Conservation (phyloP, 2,888 invertebrate species). For the Pycnomerus fuliginosus region DNA sequence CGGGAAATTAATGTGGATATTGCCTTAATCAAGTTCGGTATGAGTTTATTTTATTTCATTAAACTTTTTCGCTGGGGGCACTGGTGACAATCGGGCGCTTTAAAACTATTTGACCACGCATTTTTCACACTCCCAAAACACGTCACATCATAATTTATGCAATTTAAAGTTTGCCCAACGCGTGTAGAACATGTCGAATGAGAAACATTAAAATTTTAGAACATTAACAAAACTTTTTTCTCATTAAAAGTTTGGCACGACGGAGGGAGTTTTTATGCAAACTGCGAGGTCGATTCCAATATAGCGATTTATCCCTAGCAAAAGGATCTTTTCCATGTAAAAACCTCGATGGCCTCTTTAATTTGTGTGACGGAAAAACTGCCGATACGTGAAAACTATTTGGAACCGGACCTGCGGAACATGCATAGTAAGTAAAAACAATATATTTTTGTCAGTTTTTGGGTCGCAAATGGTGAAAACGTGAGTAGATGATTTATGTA, state of each 20-base stretch:
- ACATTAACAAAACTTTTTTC: slow-evolving; percentile 14
- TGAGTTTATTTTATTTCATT: slow-evolving; percentile 30
- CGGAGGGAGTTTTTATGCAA: slow-evolving; percentile 9
- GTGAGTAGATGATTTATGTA: slow-evolving; percentile 25
- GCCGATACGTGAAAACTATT: too few relatives aligned
- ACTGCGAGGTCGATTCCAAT: too few relatives aligned
- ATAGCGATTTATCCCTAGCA: too few relatives aligned
- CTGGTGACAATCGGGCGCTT: too few relatives aligned
- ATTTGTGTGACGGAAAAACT: too few relatives aligned
- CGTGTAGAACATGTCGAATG: slow-evolving; percentile 17
- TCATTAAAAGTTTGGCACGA: slow-evolving; percentile 16
- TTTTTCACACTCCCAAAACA: too few relatives aligned
- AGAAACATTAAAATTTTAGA: slow-evolving; percentile 14
- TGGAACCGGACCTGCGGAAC: too few relatives aligned
- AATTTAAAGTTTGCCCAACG: slow-evolving; percentile 15
- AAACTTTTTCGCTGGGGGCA: too few relatives aligned
- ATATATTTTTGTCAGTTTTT: slow-evolving; percentile 25
- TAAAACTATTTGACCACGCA: neutral
- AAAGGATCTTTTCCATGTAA: too few relatives aligned
- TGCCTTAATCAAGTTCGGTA: slow-evolving; percentile 31
- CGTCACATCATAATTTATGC: slow-evolving; percentile 22
- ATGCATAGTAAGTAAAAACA: slow-evolving; percentile 23
- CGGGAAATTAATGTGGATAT: slow-evolving; percentile 34
- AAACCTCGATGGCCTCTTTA: too few relatives aligned
- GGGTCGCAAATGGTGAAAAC: slow-evolving; percentile 21